Base-by-base conservation (phyloP, 1,140 invertebrate genomes). In the Aphis craccivora region DNA sequence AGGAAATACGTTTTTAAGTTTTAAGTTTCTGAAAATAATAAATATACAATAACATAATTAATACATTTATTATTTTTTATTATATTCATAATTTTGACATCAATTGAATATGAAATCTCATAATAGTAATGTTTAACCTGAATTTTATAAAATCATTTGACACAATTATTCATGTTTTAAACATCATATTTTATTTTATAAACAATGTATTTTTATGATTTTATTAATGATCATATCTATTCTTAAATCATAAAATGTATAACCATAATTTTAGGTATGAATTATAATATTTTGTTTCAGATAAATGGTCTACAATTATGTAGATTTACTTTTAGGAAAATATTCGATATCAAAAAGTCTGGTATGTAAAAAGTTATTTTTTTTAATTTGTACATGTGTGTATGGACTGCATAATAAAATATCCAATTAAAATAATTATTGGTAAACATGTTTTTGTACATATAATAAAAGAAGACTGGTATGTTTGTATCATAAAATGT, bases 401-500 rank as follows among this genome's bases (percentile, higher is more conserved):
- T 40, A 67, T 67, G 14, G 2, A 30, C 18, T n/a, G 67, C 53
- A 67, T 22, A 5, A 35, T 37, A 35, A 89, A 89, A 89, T 53
- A 22, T 88, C 45, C 88, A 40, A 37, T 90, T 90, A 25, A 30
- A 60, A 67, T 18, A 55, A 55, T 60, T 60, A 60, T 90, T 60
- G 89, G 53, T 90, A 67, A 60, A 90, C 55, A 90, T 67, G 14
- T 89, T 88, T 89, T 89, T 89, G 35, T 89, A 37, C 43, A 37
- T 35, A 89, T 37, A 89, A 37, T 37, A 55, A 43, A 43, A 60
- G 18, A 90, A 90, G 89, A 67, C 53, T 90, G 89, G 37, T 90
- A 60, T 89, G 87, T 89, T 90, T 90, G 53, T 90, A 90, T 90
- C 22, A 60, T 90, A 90, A 90, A 90, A 60, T 90, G n/a, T 88